Conservation (phyloP, 2,888 invertebrate species). For the Clostera curtula region DNA sequence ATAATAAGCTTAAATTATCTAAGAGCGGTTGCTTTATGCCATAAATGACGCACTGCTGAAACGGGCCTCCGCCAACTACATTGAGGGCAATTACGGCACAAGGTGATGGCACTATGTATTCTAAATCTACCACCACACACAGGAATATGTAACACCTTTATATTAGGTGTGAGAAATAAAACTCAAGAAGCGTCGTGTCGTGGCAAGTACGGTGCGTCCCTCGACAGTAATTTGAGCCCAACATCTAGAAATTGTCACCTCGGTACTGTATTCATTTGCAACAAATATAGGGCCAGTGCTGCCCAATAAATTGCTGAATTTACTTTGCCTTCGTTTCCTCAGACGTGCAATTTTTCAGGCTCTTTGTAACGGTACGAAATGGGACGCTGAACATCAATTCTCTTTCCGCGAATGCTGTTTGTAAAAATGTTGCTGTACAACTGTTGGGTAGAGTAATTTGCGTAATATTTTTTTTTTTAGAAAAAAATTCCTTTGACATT, state of each 20-base stretch:
- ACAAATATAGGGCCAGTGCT: constrained; percentile 62
- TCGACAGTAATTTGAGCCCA: constrained; percentile 52
- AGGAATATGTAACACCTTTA: constrained; percentile 18
- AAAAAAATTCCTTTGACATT: no score
- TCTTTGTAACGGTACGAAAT: constrained; percentile 58
- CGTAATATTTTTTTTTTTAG: no score
- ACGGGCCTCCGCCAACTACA: no score
- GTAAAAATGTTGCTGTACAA: constrained; percentile 4
- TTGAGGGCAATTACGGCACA: no score
- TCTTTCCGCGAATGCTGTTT: constrained; percentile 37
- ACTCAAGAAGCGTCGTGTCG: constrained; percentile 36
- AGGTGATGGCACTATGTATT: no score
- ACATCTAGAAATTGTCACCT: constrained; percentile 68
- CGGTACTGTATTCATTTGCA: constrained; percentile 67
- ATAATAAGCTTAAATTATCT: no score
- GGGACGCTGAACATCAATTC: constrained; percentile 54
- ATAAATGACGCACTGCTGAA: no score
- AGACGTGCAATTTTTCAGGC: constrained; percentile 62
- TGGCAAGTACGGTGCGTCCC: constrained; percentile 33
- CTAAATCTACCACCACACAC: no score
- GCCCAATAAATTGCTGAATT: constrained; percentile 67
- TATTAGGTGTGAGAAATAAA: constrained; percentile 42
- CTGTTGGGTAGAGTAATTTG: no score
- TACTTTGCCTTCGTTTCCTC: constrained; percentile 55
- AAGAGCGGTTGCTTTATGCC: no score